Evolutionary conservation across 2,113 vertebrate genomes (phyloP), one percentile per base, ranked within the genome.

Genomic region (Mugil cephalus): DNA sequence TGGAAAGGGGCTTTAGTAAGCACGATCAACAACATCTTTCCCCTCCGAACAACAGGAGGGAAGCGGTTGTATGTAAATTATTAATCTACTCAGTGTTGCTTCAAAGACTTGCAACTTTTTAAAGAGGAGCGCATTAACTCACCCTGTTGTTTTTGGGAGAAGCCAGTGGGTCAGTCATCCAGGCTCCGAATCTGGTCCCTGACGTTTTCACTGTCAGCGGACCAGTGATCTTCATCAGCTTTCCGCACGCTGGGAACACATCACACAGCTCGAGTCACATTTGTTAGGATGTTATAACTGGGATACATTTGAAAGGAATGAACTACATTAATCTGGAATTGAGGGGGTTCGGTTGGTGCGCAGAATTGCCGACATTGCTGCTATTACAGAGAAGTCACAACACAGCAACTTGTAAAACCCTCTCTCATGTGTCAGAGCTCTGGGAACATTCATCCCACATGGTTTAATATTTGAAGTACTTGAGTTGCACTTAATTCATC

Each of bases 171-270:
- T 99, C 98, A 0, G 96, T 98, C 98, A 99, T 99, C 98, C 98
- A 99, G 72, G 98, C 98, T 56, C 98, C 98, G 74, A 99, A 99
- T 59, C 98, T 92, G 24, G 97, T 99, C 86, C 98, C 98, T 0
- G 98, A 99, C 45, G 95, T 98, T 93, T 99, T 99, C 86, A 99
- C 94, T 43, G 98, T 99, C 86, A 95, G 84, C 5, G 98, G 97
- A 38, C 97, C 97, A 47, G 95, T 96, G 93, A 99, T 99, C 94
- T 99, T 98, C 98, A 99, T 98, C 90, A 99, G 36, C 88, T 96
- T 98, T 18, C 98, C 98, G 80, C 98, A 99, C 4, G 97, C 98
- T 99, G 93, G 3, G 69, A 83, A 87, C 80, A 89, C 77, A 75
- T 68, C 77, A 79, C 56, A 73, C 53, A 67, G 42, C 46, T 60